Percentiles rank a stretch among this genome's conserved stretches.
Evolutionary conservation across 1,140 invertebrate species (phyloP).

Genomic region (Theocolax elegans): DNA sequence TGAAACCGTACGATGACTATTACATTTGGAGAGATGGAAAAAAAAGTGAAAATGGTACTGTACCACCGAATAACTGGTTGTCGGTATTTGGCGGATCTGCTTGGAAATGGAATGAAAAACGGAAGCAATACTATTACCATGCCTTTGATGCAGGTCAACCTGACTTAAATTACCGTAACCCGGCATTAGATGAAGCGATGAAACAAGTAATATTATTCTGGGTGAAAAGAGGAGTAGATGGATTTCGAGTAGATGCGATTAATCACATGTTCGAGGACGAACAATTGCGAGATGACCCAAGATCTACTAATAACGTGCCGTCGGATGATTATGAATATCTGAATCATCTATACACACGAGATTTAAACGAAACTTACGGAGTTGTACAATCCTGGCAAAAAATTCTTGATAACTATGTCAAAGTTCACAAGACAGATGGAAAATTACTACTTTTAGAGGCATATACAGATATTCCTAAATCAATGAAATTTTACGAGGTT

Average conservation of each 20-base stretch:
- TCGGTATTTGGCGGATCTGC: constrained; percentile 65
- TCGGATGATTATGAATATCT: constrained; percentile 69
- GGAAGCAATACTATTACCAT: constrained; percentile 73
- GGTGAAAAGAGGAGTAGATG: constrained; percentile 76
- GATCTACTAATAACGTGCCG: constrained; percentile 62
- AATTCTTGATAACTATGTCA: constrained; percentile 69
- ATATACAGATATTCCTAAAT: constrained; percentile 66
- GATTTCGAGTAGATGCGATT: constrained; percentile 75
- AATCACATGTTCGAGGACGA: constrained; percentile 70
- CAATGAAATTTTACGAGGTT: constrained; percentile 73
- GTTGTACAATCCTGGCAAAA: constrained; percentile 73
- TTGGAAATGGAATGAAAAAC: constrained; percentile 69
- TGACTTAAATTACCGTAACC: constrained; percentile 78
- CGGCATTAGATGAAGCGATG: constrained; percentile 70
- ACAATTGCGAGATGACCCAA: constrained; percentile 69
- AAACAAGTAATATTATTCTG: constrained; percentile 71
- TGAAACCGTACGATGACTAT: constrained; percentile 74
- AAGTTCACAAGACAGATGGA: constrained; percentile 56
- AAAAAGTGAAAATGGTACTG: constrained; percentile 49
- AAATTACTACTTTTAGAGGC: constrained; percentile 75
- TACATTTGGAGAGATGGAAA: constrained; percentile 77
- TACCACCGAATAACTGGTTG: constrained; percentile 59
- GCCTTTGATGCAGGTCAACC: constrained; percentile 73
- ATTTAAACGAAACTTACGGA: constrained; percentile 72
- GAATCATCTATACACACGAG: constrained; percentile 73